Percentiles rank a stretch among this genome's conserved stretches.
Conservation (phyloP, 2,113 vertebrate genomes). For the Ictalurus punctatus region DNA sequence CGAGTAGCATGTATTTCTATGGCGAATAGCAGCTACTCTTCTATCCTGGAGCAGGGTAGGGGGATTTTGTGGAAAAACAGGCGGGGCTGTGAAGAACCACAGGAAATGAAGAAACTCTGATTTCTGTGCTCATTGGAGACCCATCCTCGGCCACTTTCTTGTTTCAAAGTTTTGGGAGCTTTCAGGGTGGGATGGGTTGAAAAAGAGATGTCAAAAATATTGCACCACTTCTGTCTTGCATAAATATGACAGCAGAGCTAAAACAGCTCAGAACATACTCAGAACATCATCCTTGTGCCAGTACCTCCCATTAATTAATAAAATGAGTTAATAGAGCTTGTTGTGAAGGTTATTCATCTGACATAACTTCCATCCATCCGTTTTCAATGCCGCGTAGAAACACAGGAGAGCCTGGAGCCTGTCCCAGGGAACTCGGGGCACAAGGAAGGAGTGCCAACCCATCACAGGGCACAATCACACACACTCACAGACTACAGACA, state of each 20-base stretch:
- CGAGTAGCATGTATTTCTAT: background rate
- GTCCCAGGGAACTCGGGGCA: too few relatives aligned
- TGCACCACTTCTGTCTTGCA: background rate
- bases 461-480: too few relatives aligned
- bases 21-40: slow-evolving; percentile 7
- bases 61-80: background rate
- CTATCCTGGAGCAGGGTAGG: background rate
- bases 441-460: too few relatives aligned
- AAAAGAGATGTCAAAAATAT: background rate
- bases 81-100: background rate
- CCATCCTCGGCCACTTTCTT: background rate
- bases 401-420: too few relatives aligned
- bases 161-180: background rate
- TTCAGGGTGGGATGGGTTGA: background rate
- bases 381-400: too few relatives aligned
- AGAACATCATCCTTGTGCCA: background rate
- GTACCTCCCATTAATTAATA: background rate
- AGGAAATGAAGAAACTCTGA: background rate
- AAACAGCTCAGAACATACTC: background rate
- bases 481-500: too few relatives aligned
- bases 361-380: background rate
- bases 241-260: background rate
- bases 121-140: background rate
- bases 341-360: background rate
- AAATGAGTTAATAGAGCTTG: background rate